Conservation (phyloP, 92 coral and sea anemone species). For the Epizoanthus stellaris region DNA sequence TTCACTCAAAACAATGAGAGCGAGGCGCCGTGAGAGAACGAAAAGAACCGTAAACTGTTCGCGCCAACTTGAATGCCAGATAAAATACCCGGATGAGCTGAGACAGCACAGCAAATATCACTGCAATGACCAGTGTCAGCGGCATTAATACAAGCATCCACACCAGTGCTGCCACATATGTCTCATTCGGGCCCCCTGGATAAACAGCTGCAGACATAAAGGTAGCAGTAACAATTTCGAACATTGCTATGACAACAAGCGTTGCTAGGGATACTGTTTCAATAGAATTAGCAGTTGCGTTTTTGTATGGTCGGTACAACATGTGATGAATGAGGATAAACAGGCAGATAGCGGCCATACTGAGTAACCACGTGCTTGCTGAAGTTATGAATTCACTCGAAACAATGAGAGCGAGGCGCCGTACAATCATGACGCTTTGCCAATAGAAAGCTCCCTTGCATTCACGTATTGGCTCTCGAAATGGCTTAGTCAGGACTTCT, state of each 20-base stretch:
- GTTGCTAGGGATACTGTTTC: slow-evolving; percentile 44
- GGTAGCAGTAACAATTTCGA: slow-evolving; percentile 56
- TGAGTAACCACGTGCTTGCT: slow-evolving; percentile 31
- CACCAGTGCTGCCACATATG: slow-evolving; percentile 18
- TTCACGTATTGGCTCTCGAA: neutral
- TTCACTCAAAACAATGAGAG: too few species aligned
- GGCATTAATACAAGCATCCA: slow-evolving; percentile 51
- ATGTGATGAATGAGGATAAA: slow-evolving; percentile 43
- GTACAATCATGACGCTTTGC: slow-evolving; percentile 38
- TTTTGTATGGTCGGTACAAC: slow-evolving; percentile 38
- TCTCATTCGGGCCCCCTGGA: slow-evolving; percentile 45
- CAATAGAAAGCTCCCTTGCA: slow-evolving; percentile 12
- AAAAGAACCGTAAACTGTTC: too few species aligned
- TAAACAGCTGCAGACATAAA: slow-evolving; percentile 44
- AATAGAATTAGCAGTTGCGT: slow-evolving; percentile 16
- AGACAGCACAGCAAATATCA: slow-evolving; percentile 38
- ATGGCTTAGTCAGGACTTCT: neutral
- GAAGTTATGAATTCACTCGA: too few species aligned
- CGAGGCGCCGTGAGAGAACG: slow-evolving; percentile 33
- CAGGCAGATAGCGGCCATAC: slow-evolving; percentile 36
- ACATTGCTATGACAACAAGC: slow-evolving; percentile 29
- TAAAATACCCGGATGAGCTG: slow-evolving; percentile 41
- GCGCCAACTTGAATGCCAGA: neutral
- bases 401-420: slow-evolving; percentile 15
- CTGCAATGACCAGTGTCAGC: slow-evolving; percentile 35